Evolutionary conservation across 1,140 invertebrate species (phyloP), one percentile per base, ranked within the genome.

Genomic region (Leptopilina clavipes): DNA sequence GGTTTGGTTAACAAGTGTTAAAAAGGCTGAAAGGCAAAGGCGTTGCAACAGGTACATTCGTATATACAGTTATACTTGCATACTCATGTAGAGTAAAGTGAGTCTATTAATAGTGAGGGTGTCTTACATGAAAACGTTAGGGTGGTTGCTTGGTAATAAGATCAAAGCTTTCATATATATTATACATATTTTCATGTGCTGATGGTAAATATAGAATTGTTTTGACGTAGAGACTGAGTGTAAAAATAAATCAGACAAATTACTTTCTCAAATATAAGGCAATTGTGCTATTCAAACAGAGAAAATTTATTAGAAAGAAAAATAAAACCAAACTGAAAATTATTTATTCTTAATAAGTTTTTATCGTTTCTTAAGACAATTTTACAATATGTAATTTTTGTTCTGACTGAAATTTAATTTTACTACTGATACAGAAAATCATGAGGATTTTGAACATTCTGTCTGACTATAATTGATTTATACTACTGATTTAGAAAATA

Each of bases 41-140:
- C 82, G 77, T 84, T 81, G 84, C 84, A 86, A 86, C 84, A 85
- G 84, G 84, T 86, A 48, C 44, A 48, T 48, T 48, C 54, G 11
- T 59, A 59, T 22, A 11, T 22, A 22, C 18, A 19, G 19, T 59
- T 25, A 9, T 22, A 22, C 56, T 19, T 22, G 18, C 18, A 56
- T 56, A 0, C 17, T 1, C 6, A 22, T 25, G 9, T 11, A 48
- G 45, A 48, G n/a, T 10, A 22, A 25, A 65, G 5, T 25, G 19
- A 31, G 56, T 65, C 11, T 19, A 65, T 65, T 65, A 65, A 14
- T 65, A 65, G 19, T 65, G 3, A 31, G 56, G 5, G 11, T 48
- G 14, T 48, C 45, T 48, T 48, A 14, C 12, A 22, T n/a, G n/a
- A 0, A 9, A 14, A 7, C 54, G 18, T 22, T 22, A 22, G 54